Percentiles rank a stretch among this genome's conserved stretches.
Evolutionary conservation across 2,113 vertebrate genomes (phyloP).

Genomic region (Gambusia holbrooki): DNA sequence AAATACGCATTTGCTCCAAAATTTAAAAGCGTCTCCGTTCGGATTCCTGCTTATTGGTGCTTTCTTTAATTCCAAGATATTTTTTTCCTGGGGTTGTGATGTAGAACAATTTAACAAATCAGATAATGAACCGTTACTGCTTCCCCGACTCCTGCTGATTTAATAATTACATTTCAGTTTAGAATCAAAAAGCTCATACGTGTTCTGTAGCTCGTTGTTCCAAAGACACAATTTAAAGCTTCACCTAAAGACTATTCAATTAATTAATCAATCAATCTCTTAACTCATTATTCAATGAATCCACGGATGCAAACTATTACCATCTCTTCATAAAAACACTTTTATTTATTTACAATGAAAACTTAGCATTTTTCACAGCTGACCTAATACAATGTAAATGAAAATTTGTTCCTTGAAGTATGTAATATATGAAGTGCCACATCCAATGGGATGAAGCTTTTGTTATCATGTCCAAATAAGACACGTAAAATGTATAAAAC

Average conservation of each 20-base stretch:
- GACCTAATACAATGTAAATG: no score
- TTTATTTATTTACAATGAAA: no score
- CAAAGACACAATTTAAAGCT: neutral
- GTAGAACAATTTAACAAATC: neutral
- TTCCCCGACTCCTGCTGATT: conserved; percentile 32
- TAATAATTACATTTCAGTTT: conserved; percentile 61
- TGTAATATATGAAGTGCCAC: neutral
- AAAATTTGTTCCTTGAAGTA: neutral
- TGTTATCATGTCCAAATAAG: neutral
- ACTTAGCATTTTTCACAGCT: no score
- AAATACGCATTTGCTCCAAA: conserved; percentile 26
- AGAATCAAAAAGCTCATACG: conserved; percentile 56
- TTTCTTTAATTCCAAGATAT: neutral
- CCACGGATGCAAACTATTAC: no score
- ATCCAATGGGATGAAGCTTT: no score
- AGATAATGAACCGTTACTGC: conserved; percentile 14
- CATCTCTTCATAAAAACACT: no score
- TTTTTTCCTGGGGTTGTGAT: neutral
- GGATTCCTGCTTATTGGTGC: neutral
- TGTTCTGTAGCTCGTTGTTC: conserved; percentile 64
- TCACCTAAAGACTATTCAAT: neutral
- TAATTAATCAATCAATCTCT: neutral
- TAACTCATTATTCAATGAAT: no score
- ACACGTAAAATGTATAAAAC: neutral
- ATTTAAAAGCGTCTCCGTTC: neutral